A percentile compares a stretch with the other conserved stretches of the same genome.
phyloP scores from a whole-genome alignment of 2,797 vertebrate species.

The Accipiter badius region DNA sequence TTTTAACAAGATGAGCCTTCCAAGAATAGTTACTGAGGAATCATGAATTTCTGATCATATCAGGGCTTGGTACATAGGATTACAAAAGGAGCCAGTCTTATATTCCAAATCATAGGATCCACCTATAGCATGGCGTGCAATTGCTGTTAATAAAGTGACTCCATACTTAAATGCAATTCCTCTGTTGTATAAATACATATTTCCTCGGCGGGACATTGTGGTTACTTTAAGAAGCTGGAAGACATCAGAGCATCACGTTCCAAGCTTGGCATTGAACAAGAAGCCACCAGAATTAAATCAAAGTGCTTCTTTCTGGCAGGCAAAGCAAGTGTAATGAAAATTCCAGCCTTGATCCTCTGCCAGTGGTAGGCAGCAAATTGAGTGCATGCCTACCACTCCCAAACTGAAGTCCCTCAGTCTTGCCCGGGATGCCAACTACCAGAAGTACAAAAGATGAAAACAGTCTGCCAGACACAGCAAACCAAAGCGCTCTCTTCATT shows the following conservation, averaged over 20 bases:
- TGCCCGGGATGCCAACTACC: neutral
- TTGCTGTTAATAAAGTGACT: neutral
- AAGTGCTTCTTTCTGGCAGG: constrained; percentile 59
- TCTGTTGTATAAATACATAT: constrained; percentile 20
- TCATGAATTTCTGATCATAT: neutral
- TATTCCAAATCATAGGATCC: neutral
- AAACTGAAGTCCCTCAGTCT: neutral
- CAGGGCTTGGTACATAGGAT: neutral
- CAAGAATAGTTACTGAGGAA: neutral
- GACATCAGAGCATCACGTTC: constrained; percentile 46
- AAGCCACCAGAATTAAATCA: constrained; percentile 64
- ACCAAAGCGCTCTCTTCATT: constrained; percentile 9
- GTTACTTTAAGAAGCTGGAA: constrained; percentile 59
- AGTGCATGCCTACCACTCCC: constrained; percentile 52
- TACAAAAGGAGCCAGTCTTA: neutral
- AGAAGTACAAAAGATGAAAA: constrained; percentile 33
- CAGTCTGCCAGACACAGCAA: constrained; percentile 37
- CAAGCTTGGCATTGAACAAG: constrained; percentile 54
- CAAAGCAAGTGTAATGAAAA: constrained; percentile 54
- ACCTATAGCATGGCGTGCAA: neutral
- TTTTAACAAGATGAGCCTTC: neutral
- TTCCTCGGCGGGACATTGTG: constrained; percentile 31
- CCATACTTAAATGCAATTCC: neutral
- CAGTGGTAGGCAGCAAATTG: constrained; percentile 40
- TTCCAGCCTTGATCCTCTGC: constrained; percentile 51